Base-by-base conservation (phyloP, 2,888 invertebrate species). In the Pardosa pseudoannulata region DNA sequence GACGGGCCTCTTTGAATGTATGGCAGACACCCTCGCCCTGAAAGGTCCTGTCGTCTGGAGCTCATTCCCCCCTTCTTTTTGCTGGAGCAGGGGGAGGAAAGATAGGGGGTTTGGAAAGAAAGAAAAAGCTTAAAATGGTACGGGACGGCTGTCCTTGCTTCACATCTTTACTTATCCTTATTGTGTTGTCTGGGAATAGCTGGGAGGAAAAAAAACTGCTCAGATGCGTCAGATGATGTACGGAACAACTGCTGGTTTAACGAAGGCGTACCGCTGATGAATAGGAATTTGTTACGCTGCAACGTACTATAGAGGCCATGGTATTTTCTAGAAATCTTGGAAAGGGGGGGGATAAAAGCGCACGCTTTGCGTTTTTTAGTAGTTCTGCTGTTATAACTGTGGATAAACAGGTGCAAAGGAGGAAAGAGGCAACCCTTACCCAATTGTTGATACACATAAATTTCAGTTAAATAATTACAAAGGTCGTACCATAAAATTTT, bases 21-120 rank as follows among this genome's bases (percentile, higher is more conserved):
- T 16, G 28, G 31, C 31, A 65, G 65, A 65, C 65, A 65, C 65
- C 65, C 65, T 65, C 65, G 16, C 56, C 13, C 6, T 65, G 65
- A 65, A 65, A 65, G 62, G 65, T 19, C 29, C 16, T 65, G 65
- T 65, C 29, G 29, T 1, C 65, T 65, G 19, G 19, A 23, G 56
- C 56, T 5, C 16, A 19, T 65, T 31, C 28, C 62, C 27, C 1
- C 28, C 27, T 62, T 27, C 13, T 27, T 23, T 2, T n/a, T n/a
- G n/a, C n/a, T n/a, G n/a, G n/a, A 27, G n/a, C 0, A 27, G 11
- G 27, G 13, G 7, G 7, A n/a, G 16, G 16, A 16, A 46, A 46
- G 16, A 46, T 16, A 46, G 2, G 16, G 16, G 1, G 2, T 2
- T 16, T 16, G 16, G 16, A 23, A 56, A 56, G 56, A 56, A 56